Base-by-base conservation (phyloP, 1,140 invertebrate species). In the Meloidogyne chitwoodi region DNA sequence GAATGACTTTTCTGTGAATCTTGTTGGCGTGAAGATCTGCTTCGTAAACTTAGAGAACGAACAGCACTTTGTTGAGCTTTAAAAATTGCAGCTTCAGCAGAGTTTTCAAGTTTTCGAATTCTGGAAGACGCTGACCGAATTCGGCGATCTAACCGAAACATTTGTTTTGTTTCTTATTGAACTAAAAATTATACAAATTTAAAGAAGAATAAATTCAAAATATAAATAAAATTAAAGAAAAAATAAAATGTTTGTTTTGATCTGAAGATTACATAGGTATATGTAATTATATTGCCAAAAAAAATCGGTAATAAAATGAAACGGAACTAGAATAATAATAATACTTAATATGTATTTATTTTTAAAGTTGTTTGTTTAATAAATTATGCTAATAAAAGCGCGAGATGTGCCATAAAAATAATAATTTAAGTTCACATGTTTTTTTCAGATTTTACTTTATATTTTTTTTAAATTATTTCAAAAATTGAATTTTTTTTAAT, bases 71-170 rank as follows among this genome's bases (percentile, higher is more conserved):
- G 34, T 56, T 71, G 69, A n/a, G 69, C 69, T 44, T 62, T 48
- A 31, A 62, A 41, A 26, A 71, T 24, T 26, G 24, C 69, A 6
- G 44, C 44, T 48, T 71, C 69, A 24, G 69, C 69, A 11, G 69
- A 71, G 62, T 62, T 71, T 62, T 71, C 69, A 48, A 71, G n/a
- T 31, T 44, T 34, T 27, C 62, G 44, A 19, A 71, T 61, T 41
- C 31, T 71, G n/a, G 69, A 71, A 22, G 69, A 71, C 19, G 69
- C 69, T 62, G 69, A 71, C 1, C 69, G 69, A n/a, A 71, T 71
- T 24, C 69, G 69, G 22, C 69, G 69, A 62, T 71, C 69, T 48
- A 71, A 27, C 1, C 44, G 69, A 62, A 71, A 71, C 69, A 71
- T 71, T 16, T 66, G 4, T 66, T 19, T 38, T 29, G 19, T 19